Conservation (phyloP, 92 coral and sea anemone species). For the Micromussa lordhowensis region DNA sequence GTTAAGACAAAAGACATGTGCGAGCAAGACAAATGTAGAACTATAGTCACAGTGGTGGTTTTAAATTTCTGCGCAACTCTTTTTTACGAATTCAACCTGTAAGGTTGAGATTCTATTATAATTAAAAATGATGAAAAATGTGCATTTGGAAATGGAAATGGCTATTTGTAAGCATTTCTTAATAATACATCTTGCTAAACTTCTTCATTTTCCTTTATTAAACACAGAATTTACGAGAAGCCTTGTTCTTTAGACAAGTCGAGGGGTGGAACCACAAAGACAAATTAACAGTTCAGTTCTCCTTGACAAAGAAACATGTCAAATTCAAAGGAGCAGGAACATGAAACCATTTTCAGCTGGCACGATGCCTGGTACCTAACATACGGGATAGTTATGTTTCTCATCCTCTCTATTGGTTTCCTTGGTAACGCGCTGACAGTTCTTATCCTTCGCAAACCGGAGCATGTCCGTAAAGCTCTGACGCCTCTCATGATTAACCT, state of each 20-base stretch:
- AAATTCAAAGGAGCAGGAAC: neutral
- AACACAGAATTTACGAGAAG: neutral
- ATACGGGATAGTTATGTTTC: slow-evolving; percentile 60
- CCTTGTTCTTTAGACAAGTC: neutral
- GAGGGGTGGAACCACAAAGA: neutral
- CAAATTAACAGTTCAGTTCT: neutral
- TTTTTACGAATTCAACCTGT: too few relatives aligned
- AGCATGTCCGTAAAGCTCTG: slow-evolving; percentile 57
- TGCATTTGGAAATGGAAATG: neutral
- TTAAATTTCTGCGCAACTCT: too few relatives aligned
- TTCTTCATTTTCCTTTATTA: neutral
- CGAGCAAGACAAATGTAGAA: neutral
- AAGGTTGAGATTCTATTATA: neutral
- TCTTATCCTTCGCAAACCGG: slow-evolving; percentile 39
- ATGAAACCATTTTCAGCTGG: neutral
- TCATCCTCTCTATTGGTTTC: slow-evolving; percentile 56
- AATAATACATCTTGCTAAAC: neutral
- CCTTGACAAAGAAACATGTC: slow-evolving; percentile 3
- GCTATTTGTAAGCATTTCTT: neutral
- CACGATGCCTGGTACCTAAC: slow-evolving; percentile 28
- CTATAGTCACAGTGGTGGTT: too few relatives aligned
- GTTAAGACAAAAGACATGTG: neutral
- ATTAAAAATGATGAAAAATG: neutral
- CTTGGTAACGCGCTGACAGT: slow-evolving; percentile 65
- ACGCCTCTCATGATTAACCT: slow-evolving; percentile 67